Evolutionary conservation across 1,140 invertebrate genomes (phyloP).

Genomic region (Diachasma alloeum): DNA sequence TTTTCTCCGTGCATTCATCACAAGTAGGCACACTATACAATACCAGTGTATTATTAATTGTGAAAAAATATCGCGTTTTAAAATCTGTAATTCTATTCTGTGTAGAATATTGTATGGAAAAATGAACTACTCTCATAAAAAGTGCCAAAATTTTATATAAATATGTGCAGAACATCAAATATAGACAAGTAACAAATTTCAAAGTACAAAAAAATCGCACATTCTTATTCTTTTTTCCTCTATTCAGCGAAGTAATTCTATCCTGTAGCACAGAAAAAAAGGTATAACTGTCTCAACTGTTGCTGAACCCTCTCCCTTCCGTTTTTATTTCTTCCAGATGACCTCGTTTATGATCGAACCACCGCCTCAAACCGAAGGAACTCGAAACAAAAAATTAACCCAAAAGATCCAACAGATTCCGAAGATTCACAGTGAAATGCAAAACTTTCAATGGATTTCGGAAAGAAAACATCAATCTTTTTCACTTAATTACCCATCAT

Average conservation of each 20-base stretch:
- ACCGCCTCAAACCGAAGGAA: not conserved
- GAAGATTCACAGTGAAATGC: not conserved
- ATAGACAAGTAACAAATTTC: not conserved
- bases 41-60: too few relatives aligned
- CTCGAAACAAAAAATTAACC: not conserved
- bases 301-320: not conserved
- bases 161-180: too few relatives aligned
- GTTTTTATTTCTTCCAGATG: constrained; percentile 7
- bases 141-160: too few relatives aligned
- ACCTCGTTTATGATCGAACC: not conserved
- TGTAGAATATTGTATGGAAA: too few relatives aligned
- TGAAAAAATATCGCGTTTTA: too few relatives aligned
- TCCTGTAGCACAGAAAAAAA: not conserved
- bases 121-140: too few relatives aligned
- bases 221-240: not conserved
- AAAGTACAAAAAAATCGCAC: not conserved
- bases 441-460: not conserved
- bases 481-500: not conserved
- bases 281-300: not conserved
- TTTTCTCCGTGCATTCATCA: too few relatives aligned
- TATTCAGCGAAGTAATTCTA: not conserved
- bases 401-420: not conserved
- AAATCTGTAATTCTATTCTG: too few relatives aligned
- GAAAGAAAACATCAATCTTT: too few relatives aligned
- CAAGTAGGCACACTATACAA: too few relatives aligned